A percentile compares a stretch with the other conserved stretches of the same genome.
phyloP scores from a whole-genome alignment of 2,797 vertebrate species.

The Pterois miles region DNA sequence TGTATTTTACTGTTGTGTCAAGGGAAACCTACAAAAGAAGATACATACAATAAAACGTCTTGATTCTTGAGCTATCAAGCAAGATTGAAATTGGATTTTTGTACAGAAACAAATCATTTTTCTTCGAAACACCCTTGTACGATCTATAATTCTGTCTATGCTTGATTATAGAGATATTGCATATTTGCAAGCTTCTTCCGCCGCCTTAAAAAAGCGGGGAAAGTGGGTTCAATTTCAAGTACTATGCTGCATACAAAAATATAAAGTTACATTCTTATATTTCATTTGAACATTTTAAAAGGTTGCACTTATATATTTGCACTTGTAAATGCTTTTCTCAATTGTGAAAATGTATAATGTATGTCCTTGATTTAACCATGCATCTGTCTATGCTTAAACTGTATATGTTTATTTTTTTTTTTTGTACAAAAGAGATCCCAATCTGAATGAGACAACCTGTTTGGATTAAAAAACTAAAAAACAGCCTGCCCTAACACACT shows the following conservation, averaged over 20 bases:
- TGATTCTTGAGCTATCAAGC: too few relatives aligned
- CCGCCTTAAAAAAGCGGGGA: too few relatives aligned
- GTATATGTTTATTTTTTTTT: neutral
- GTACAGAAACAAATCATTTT: too few relatives aligned
- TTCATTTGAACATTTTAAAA: neutral
- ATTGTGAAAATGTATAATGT: neutral
- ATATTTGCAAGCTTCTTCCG: too few relatives aligned
- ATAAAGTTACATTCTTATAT: neutral
- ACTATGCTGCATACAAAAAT: neutral
- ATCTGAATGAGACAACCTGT: neutral
- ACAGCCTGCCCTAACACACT: neutral
- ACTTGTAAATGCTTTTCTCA: neutral
- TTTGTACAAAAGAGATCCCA: neutral
- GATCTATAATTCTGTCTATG: too few relatives aligned
- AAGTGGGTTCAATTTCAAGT: neutral
- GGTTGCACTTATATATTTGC: neutral
- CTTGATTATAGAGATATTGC: too few relatives aligned
- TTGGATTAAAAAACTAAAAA: neutral
- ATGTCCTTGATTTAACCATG: neutral
- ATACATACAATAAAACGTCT: too few relatives aligned
- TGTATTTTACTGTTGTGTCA: too few relatives aligned
- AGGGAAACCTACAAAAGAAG: too few relatives aligned
- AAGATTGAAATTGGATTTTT: too few relatives aligned
- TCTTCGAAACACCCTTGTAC: too few relatives aligned
- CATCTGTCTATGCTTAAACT: neutral